Conservation (phyloP, 2,113 vertebrate species). For the Oryzias celebensis region DNA sequence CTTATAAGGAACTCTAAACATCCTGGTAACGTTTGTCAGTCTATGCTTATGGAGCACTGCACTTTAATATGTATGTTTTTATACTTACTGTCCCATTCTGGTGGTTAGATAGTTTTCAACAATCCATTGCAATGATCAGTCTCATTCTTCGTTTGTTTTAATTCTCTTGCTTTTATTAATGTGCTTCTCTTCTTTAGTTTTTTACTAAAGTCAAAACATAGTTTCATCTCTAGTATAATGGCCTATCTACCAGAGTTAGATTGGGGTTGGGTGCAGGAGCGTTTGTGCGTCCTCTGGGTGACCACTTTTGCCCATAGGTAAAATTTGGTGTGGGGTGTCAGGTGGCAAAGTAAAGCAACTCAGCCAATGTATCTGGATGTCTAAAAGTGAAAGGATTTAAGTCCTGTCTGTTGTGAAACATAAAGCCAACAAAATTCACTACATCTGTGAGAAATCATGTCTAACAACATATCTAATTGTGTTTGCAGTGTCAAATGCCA, state of each 20-base stretch:
- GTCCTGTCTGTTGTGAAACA: conserved; percentile 42
- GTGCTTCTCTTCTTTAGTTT: no score
- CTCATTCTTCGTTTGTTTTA: conserved; percentile 19
- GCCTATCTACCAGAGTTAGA: no score
- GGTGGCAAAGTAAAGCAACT: no score
- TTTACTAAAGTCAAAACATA: no score
- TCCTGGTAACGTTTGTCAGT: background rate
- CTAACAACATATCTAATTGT: conserved; percentile 24
- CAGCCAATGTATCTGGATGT: no score
- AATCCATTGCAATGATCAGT: background rate
- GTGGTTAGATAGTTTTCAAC: conserved; percentile 23
- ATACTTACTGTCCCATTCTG: conserved; percentile 19
- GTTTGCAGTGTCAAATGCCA: no score
- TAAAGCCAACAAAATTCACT: conserved; percentile 18
- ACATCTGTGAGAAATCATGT: conserved; percentile 21
- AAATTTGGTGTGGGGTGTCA: no score
- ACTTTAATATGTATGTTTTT: conserved; percentile 12
- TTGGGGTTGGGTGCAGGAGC: no score
- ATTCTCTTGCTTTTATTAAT: background rate
- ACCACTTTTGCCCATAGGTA: no score
- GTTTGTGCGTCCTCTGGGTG: no score
- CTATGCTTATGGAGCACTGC: background rate
- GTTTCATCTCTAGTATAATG: no score
- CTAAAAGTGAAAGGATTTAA: no score
- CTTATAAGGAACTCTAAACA: background rate